phyloP scores from a whole-genome alignment of 2,888 invertebrate species.

The Fabriciana adippe region DNA sequence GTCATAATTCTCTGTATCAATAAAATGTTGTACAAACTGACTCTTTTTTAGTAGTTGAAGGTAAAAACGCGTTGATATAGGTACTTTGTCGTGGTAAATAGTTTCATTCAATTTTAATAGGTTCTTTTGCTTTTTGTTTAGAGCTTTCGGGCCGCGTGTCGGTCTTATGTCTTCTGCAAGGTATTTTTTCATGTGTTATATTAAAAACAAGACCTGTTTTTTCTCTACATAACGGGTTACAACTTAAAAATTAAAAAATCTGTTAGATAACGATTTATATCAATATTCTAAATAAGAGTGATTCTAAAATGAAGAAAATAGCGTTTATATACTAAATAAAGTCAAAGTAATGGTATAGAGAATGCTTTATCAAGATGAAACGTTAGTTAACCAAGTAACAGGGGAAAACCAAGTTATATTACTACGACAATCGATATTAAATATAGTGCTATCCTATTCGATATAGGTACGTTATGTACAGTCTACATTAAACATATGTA shows the following conservation, averaged over 20 bases:
- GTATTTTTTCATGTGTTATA: not conserved
- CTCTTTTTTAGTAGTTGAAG: slow-evolving; percentile 69
- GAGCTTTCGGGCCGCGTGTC: slow-evolving; percentile 50
- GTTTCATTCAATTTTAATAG: slow-evolving; percentile 69
- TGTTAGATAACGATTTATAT: no score
- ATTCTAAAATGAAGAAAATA: not conserved
- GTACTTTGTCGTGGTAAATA: slow-evolving; percentile 71
- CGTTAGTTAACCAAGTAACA: slow-evolving; percentile 2
- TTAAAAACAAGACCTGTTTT: no score
- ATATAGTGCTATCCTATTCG: not conserved
- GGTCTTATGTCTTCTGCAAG: slow-evolving; percentile 55
- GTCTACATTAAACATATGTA: not conserved
- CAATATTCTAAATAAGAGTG: not conserved
- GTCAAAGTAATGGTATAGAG: no score
- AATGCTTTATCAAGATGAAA: slow-evolving; percentile 4
- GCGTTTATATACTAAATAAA: no score
- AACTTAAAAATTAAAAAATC: no score
- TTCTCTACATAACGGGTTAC: no score
- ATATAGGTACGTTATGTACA: not conserved
- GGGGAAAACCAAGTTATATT: slow-evolving; percentile 8
- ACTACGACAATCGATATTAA: slow-evolving; percentile 3
- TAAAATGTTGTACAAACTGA: slow-evolving; percentile 65
- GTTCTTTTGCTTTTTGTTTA: slow-evolving; percentile 60
- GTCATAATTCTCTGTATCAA: slow-evolving; percentile 64
- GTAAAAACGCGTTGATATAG: slow-evolving; percentile 72